Conservation (phyloP, 1,140 invertebrate species). For the Onthophagus taurus region DNA sequence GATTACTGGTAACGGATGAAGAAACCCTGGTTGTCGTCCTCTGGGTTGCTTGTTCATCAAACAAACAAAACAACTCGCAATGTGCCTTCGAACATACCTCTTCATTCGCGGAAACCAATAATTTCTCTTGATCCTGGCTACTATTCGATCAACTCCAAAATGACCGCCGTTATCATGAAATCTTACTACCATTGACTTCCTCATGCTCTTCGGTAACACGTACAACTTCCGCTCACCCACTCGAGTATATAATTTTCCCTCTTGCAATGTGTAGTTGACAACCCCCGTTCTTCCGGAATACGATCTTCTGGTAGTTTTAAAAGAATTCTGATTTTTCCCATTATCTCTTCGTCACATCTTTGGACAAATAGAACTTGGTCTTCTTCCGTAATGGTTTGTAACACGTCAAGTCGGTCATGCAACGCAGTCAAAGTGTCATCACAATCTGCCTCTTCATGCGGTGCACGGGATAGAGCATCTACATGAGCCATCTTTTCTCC, state of each 20-base stretch:
- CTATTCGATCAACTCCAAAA: slow-evolving; percentile 4
- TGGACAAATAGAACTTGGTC: neutral
- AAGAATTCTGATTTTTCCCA: neutral
- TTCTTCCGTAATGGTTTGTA: neutral
- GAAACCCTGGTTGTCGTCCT: slow-evolving; percentile 15
- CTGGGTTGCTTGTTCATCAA: slow-evolving; percentile 17
- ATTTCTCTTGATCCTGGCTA: neutral
- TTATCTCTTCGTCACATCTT: neutral
- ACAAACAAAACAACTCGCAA: slow-evolving; percentile 16
- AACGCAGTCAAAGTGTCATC: neutral
- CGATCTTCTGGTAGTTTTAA: neutral
- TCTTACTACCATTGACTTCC: neutral
- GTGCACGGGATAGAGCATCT: slow-evolving; percentile 18
- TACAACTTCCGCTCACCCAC: neutral
- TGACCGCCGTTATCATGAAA: too few relatives aligned
- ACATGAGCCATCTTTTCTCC: neutral
- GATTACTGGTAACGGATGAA: slow-evolving; percentile 14
- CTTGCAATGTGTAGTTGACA: neutral
- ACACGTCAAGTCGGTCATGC: neutral
- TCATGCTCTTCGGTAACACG: neutral
- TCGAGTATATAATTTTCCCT: neutral
- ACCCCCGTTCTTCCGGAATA: neutral
- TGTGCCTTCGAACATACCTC: slow-evolving; percentile 16
- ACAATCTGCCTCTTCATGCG: neutral
- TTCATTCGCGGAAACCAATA: slow-evolving; percentile 19